Evolutionary conservation across 2,113 vertebrate species (phyloP).

Genomic region (Limanda limanda): DNA sequence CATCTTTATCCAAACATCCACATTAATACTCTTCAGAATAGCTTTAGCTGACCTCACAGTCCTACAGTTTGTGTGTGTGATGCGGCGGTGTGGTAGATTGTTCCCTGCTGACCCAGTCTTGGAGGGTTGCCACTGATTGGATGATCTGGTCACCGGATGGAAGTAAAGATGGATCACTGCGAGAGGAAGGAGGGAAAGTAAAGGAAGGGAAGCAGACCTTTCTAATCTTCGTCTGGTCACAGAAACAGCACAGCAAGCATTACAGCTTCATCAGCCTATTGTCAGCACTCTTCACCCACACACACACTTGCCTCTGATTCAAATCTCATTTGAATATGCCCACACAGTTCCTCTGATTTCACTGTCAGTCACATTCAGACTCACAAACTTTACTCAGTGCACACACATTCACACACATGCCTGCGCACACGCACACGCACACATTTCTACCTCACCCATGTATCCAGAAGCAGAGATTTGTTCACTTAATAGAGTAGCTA

Average conservation of each 20-base stretch:
- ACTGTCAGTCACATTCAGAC: slow-evolving; percentile 20
- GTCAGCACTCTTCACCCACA: slow-evolving; percentile 54
- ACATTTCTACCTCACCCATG: slow-evolving; percentile 1
- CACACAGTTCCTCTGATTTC: slow-evolving; percentile 27
- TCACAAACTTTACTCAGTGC: slow-evolving; percentile 35
- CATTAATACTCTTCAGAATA: not conserved
- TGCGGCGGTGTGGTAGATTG: slow-evolving; percentile 6
- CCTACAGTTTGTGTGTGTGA: not conserved
- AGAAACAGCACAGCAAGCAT: slow-evolving; percentile 44
- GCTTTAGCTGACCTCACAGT: not conserved
- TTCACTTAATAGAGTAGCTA: slow-evolving; percentile 48
- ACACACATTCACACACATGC: slow-evolving; percentile 27
- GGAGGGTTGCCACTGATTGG: slow-evolving; percentile 39
- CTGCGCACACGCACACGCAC: slow-evolving; percentile 23
- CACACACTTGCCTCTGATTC: slow-evolving; percentile 4
- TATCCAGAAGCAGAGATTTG: slow-evolving; percentile 48
- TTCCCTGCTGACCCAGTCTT: slow-evolving; percentile 16
- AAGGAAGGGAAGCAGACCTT: slow-evolving; percentile 25
- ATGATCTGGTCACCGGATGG: slow-evolving; percentile 18
- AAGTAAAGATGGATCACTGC: slow-evolving; percentile 40
- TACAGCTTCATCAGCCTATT: slow-evolving; percentile 46
- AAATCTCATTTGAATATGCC: slow-evolving; percentile 54
- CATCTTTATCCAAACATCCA: not conserved
- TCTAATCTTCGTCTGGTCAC: slow-evolving; percentile 52
- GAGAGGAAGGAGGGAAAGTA: not conserved